Evolutionary conservation across 2,888 invertebrate species (phyloP), one percentile per base, ranked within the genome.

Genomic region (Acronicta aceris): DNA sequence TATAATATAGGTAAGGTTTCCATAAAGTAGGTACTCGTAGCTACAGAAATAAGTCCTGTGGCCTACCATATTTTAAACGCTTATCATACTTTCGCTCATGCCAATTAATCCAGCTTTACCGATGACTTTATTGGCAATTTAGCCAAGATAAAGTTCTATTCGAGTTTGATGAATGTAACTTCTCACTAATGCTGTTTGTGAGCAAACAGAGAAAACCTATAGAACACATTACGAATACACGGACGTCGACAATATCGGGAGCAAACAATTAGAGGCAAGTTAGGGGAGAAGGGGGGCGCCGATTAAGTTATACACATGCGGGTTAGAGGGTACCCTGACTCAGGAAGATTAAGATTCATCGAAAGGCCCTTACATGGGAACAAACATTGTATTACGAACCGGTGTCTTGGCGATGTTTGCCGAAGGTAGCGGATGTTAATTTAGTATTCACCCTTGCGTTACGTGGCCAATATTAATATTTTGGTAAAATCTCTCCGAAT

Each of bases 271-370:
- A 94, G 91, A 91, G 88, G 90, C 87, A 90, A 90, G 88, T 91
- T 89, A 89, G 85, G 90, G 89, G 81, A 74, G 63, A 66, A 58
- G 77, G 80, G 86, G 91, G 92, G 89, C 81, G 88, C 86, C 93
- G 93, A 94, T 94, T 94, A 93, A 94, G 93, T 92, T 93, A 93
- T 92, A 92, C 88, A 90, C 89, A 94, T 94, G 91, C 93, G 94
- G 94, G 94, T 88, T 91, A 90, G 64, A 90, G 91, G 91, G 92
- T 86, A 89, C 87, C 91, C 94, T 93, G 93, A 92, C 79, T 92
- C 89, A 90, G 89, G 89, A 89, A 92, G 91, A 93, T 93, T 94
- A 93, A 93, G 92, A 93, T 93, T 93, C 93, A 92, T 91, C 88
- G 90, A 85, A 89, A 91, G 93, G 86, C 91, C 92, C 90, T 91